Evolutionary conservation across 2,888 invertebrate genomes (phyloP), one percentile per base, ranked within the genome.

Genomic region (Chironomus tentans): DNA sequence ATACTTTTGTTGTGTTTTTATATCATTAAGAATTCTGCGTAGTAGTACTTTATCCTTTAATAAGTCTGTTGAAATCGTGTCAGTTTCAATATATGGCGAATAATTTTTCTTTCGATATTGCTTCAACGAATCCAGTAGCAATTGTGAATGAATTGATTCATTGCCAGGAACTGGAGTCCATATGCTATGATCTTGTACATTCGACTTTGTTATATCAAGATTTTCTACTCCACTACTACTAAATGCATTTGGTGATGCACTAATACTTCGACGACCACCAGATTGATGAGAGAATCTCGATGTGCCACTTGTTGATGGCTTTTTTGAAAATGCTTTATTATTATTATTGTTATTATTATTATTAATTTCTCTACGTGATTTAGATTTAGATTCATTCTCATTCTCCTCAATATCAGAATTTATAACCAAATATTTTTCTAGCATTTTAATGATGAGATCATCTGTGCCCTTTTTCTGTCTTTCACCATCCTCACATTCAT

Each of bases 1-100:
- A 69, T 69, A 76, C 69, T 76, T 76, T 69, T 90, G 88, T 28
- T 91, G 87, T 80, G 90, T 89, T 78, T 91, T 86, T 79, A 91
- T 84, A 80, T 91, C 91, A 81, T 91, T 90, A 81, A 91, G 91
- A 46, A 91, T 84, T 81, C 88, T 90, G 82, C 91, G 92, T 74
- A 93, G 84, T 28, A 91, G 85, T 80, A 88, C 90, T 79, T 92
- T 87, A 82, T 93, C 90, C 10, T 90, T 90, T 74, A 93, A 83
- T 72, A 93, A 85, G 80, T 91, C 90, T 74, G 90, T 89, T 79
- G 92, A 90, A 77, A 92, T 89, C 81, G 87, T 87, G 78, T 92
- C 89, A 77, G 90, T 86, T 80, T 88, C 90, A 0, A 76, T 22
- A 38, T 69, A 76, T 1, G 76, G 76, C 46, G 76, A 76, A 56